Conservation (phyloP, 1,140 invertebrate species). For the Penaeus chinensis region DNA sequence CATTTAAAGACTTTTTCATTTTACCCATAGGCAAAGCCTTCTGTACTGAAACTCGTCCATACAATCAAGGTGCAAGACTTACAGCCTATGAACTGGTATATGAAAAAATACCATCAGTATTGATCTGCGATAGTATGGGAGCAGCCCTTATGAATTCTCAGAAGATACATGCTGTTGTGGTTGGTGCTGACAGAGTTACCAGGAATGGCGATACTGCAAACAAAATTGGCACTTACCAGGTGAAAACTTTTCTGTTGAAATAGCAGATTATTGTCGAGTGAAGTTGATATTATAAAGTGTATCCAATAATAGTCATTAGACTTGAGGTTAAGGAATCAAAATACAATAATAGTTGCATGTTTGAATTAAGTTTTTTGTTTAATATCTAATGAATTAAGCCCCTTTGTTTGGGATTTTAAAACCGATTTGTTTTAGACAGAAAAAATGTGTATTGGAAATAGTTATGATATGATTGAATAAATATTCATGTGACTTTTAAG, state of each 20-base stretch:
- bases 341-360: no score
- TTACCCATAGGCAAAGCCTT: constrained; percentile 81
- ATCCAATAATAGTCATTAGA: no score
- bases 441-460: no score
- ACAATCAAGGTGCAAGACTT: constrained; percentile 95
- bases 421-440: no score
- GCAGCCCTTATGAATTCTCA: constrained; percentile 85
- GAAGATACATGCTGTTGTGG: constrained; percentile 72
- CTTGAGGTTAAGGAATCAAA: no score
- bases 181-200: constrained; percentile 91
- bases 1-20: background rate
- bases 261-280: background rate
- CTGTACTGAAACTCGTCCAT: constrained; percentile 97
- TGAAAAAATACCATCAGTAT: constrained; percentile 92
- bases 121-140: constrained; percentile 97
- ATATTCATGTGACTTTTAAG: no score
- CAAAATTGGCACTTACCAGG: constrained; percentile 98
- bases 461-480: no score
- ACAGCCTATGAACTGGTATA: constrained; percentile 96
- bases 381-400: no score
- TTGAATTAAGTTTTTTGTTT: no score
- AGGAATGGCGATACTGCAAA: constrained; percentile 98
- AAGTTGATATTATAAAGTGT: background rate
- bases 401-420: no score
- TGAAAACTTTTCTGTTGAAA: constrained; percentile 64